Base-by-base conservation (phyloP, 2,888 invertebrate species). In the Hartigia nigra region DNA sequence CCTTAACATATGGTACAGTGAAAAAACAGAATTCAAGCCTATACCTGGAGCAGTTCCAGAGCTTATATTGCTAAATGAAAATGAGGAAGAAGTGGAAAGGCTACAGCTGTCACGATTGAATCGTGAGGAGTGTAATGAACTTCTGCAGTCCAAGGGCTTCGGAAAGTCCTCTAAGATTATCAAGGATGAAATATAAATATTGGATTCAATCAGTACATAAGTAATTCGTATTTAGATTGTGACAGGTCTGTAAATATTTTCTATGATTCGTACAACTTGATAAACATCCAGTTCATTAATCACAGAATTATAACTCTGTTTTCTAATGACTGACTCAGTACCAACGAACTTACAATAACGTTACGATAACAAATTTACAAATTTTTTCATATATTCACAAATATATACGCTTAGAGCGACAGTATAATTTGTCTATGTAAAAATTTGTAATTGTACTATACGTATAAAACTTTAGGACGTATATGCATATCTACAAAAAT, bases 41-140 rank as follows among this genome's bases (percentile, higher is more conserved):
- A 95, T 95, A 82, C 93, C 92, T 31, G 95, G 95, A 35, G 95
- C 95, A 12, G 90, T 92, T 4, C 95, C 95, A 36, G 95, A 95
- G 87, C 87, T 95, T 36, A 92, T 95, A 74, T 89, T 95, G 78
- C 92, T 95, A 12, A 93, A 94, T 80, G 90, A 92, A 0, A 90
- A 90, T 0, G 94, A 95, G 81, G 91, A 92, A 87, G 95, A 95
- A 90, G 89, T 96, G 12, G 95, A 96, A 88, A 93, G 95, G 81
- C 87, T 95, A 75, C 90, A 92, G 70, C 91, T 96, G 70, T 93
- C 93, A 1, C 89, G 92, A 37, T 92, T 95, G 31, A 93, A 92
- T 69, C 93, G 95, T 36, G 87, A 94, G 39, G 94, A 95, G 87
- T 96, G 96, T 90, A 96, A 96, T 86, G 92, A 95, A 12, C 92